A percentile compares a stretch with the other conserved stretches of the same genome.
phyloP scores from a whole-genome alignment of 2,888 invertebrate species.

The Drosophila ustulata region DNA sequence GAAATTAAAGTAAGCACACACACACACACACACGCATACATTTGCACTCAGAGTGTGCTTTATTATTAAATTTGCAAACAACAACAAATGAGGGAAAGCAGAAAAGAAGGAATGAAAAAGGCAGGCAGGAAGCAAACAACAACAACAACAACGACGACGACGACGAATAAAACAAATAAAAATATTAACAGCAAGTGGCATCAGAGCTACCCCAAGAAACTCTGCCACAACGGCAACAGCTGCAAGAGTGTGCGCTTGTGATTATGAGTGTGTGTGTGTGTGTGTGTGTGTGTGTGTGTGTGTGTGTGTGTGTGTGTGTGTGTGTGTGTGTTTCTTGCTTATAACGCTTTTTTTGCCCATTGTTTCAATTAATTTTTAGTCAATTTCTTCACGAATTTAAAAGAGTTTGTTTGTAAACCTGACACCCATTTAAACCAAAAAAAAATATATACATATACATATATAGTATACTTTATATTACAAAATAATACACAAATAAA shows the following conservation, averaged over 20 bases:
- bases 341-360: not conserved
- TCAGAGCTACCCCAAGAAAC: slow-evolving; percentile 9
- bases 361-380: slow-evolving; percentile 4
- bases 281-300: not conserved
- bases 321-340: not conserved
- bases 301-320: not conserved
- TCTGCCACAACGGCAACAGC: slow-evolving; percentile 8
- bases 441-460: too few relatives aligned
- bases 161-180: slow-evolving; percentile 26
- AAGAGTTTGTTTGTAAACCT: too few relatives aligned
- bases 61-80: slow-evolving; percentile 50
- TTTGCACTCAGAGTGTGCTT: slow-evolving; percentile 22
- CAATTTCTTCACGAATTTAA: not conserved
- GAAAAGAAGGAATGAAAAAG: not conserved
- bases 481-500: too few relatives aligned
- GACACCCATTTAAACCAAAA: too few relatives aligned
- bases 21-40: slow-evolving; percentile 18
- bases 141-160: slow-evolving; percentile 18
- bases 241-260: slow-evolving; percentile 2
- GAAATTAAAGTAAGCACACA: slow-evolving; percentile 57
- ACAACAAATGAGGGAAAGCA: not conserved
- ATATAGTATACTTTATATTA: too few relatives aligned
- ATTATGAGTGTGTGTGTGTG: slow-evolving; percentile 1
- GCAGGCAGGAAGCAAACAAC: slow-evolving; percentile 31
- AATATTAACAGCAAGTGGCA: slow-evolving; percentile 29